A percentile compares a stretch with the other conserved stretches of the same genome.
These are phyloP conservation scores for Passer domesticus DNA, from an alignment of 2,113 vertebrate species.

Conservation along the genomic window DNA sequence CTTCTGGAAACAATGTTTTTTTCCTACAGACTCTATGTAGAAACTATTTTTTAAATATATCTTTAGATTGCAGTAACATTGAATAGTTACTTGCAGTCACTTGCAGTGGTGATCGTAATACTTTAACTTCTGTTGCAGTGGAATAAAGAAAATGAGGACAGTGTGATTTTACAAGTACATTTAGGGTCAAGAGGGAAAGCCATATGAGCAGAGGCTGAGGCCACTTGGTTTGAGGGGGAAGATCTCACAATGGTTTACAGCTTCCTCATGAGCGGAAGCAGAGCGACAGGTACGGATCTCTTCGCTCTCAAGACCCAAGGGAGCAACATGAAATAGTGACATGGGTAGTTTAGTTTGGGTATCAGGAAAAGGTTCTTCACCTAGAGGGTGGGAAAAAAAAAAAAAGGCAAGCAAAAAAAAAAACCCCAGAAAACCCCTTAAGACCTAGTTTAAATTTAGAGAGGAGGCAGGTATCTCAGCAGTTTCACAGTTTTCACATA, in stretches of 20 bases:
- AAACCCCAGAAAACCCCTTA: neutral
- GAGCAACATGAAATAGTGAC: neutral
- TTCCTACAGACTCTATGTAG: neutral
- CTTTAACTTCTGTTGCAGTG: neutral
- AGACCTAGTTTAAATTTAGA: neutral
- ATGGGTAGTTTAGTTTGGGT: neutral
- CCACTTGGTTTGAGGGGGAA: neutral
- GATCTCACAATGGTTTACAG: neutral
- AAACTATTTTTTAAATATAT: neutral
- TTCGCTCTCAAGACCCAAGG: neutral
- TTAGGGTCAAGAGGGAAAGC: neutral
- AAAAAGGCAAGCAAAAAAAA: neutral
- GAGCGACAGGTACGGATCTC: fast-evolving
- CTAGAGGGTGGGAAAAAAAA: neutral
- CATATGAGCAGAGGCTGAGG: neutral
- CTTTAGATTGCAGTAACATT: neutral
- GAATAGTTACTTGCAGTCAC: neutral
- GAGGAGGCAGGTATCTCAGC: neutral
- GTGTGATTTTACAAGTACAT: neutral
- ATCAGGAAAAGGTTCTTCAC: neutral
- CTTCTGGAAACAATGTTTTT: neutral
- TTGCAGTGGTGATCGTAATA: neutral
- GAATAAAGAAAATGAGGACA: neutral
- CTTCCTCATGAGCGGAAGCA: neutral
- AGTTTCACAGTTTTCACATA: neutral